Conservation (phyloP, 2,113 vertebrate genomes). For the Oryzias woworae region DNA sequence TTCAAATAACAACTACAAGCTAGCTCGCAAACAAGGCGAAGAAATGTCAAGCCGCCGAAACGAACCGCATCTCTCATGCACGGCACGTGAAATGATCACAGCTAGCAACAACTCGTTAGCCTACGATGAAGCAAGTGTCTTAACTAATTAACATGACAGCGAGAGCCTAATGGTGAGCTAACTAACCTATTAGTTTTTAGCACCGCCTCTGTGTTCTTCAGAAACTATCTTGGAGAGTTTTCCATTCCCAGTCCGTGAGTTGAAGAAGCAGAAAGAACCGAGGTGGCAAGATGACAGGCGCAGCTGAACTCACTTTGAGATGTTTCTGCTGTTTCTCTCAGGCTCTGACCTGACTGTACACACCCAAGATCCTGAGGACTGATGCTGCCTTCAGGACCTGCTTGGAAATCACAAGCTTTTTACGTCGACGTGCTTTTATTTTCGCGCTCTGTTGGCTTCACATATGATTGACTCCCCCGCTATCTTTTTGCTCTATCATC, state of each 20-base stretch:
- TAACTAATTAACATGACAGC: constrained; percentile 23
- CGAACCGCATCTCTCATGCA: neutral
- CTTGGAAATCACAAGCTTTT: constrained; percentile 47
- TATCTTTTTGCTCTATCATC: neutral
- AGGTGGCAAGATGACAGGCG: constrained; percentile 54
- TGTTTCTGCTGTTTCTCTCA: constrained; percentile 50
- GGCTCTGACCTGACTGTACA: constrained; percentile 49
- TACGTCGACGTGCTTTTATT: neutral
- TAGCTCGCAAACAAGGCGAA: constrained; percentile 18
- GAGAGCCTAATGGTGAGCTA: constrained; percentile 44
- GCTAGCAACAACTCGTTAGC: constrained; percentile 2
- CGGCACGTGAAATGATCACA: neutral
- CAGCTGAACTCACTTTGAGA: constrained; percentile 40
- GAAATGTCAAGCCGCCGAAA: neutral
- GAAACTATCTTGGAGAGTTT: constrained; percentile 62
- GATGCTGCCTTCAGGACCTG: constrained; percentile 45
- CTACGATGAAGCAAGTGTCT: constrained; percentile 21
- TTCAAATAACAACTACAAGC: constrained; percentile 20
- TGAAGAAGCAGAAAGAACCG: constrained; percentile 29
- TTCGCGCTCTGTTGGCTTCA: neutral
- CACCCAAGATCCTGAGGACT: constrained; percentile 65
- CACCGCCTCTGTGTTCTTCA: constrained; percentile 40
- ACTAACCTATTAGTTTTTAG: constrained; percentile 65
- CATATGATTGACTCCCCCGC: constrained; percentile 1
- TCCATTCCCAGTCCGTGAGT: constrained; percentile 59